Percentiles rank a stretch among this genome's conserved stretches.
Conservation (phyloP, 2,113 vertebrate genomes). For the Rhodinocichla rosea region DNA sequence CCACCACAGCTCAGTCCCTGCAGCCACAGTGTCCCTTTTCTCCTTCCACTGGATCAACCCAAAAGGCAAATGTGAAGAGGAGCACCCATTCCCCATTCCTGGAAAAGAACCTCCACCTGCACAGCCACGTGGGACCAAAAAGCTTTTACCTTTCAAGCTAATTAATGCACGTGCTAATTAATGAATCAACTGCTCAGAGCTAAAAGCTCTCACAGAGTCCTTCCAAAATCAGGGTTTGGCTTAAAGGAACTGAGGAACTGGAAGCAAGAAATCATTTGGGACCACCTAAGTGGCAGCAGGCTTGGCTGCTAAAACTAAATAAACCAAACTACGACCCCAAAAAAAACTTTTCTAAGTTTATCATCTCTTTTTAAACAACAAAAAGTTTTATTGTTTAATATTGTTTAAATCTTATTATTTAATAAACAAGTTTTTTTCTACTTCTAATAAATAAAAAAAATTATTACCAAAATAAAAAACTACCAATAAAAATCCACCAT, state of each 20-base stretch:
- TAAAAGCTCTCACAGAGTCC: not conserved
- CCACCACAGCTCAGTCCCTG: not conserved
- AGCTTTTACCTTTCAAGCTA: not conserved
- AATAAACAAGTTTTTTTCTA: too few relatives aligned
- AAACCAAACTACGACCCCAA: too few relatives aligned
- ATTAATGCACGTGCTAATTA: not conserved
- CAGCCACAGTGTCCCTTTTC: not conserved
- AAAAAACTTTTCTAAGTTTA: too few relatives aligned
- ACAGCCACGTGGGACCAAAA: rapidly evolving
- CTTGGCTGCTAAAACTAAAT: not conserved
- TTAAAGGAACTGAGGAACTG: not conserved
- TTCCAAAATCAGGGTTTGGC: not conserved
- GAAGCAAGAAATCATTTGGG: not conserved
- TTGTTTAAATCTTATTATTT: too few relatives aligned
- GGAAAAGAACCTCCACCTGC: not conserved
- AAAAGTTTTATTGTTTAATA: too few relatives aligned
- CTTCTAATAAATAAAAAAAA: too few relatives aligned
- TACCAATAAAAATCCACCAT: too few relatives aligned
- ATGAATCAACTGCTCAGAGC: not conserved
- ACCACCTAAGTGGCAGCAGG: not conserved
- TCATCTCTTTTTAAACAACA: too few relatives aligned
- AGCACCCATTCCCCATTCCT: not conserved
- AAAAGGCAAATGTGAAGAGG: not conserved
- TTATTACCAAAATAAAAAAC: too few relatives aligned
- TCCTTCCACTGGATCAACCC: not conserved